Conservation (phyloP, 2,888 invertebrate genomes). For the Mystacides longicornis region DNA sequence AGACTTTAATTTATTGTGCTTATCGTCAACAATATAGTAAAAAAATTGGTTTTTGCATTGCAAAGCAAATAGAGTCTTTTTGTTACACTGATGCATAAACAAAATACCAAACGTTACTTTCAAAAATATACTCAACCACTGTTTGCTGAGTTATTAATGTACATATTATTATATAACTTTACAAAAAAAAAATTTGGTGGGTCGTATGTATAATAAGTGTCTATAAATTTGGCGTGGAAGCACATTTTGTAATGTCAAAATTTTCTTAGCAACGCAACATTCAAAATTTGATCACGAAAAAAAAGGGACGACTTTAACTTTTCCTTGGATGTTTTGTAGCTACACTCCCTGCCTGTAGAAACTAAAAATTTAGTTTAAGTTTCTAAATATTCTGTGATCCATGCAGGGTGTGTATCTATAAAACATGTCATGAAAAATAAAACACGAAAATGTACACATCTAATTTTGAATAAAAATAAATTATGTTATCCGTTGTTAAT, state of each 20-base stretch:
- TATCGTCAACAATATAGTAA: slow-evolving; percentile 9
- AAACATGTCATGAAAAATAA: too few species aligned
- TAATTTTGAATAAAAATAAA: too few species aligned
- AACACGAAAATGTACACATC: too few species aligned
- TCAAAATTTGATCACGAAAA: too few species aligned
- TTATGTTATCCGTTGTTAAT: too few species aligned
- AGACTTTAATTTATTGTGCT: neutral
- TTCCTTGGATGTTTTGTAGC: too few species aligned
- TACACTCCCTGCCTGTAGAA: too few species aligned
- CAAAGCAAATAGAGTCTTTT: slow-evolving; percentile 5
- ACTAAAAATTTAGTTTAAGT: too few species aligned
- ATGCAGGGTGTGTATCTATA: too few species aligned
- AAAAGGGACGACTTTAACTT: too few species aligned
- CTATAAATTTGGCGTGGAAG: slow-evolving; percentile 18
- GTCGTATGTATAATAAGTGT: neutral
- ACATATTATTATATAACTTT: neutral
- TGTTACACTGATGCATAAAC: slow-evolving; percentile 18
- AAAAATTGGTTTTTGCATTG: neutral
- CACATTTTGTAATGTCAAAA: slow-evolving; percentile 20
- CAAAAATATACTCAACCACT: neutral
- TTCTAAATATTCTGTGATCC: too few species aligned
- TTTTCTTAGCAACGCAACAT: slow-evolving; percentile 19
- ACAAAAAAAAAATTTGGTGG: neutral
- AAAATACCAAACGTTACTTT: neutral
- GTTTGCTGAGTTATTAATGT: slow-evolving; percentile 4